phyloP scores from a whole-genome alignment of 1,140 invertebrate genomes.

The Tetragonula clypearis region DNA sequence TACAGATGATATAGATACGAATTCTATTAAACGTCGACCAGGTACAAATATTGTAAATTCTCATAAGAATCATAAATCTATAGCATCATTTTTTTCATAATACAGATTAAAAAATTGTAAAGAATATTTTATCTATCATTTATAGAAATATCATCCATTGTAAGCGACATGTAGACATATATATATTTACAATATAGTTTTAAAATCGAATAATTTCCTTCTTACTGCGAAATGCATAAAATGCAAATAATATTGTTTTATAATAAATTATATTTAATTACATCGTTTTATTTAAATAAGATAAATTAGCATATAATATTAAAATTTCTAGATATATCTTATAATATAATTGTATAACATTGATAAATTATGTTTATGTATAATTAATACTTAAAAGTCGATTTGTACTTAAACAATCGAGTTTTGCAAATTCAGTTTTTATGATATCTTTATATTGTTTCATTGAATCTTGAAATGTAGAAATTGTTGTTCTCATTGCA shows the following conservation, averaged over 20 bases:
- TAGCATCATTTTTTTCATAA: constrained; percentile 22
- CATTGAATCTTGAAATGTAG: constrained; percentile 40
- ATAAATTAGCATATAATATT: background rate
- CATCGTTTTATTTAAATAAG: background rate
- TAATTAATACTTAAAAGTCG: constrained; percentile 52
- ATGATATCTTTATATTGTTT: constrained; percentile 29
- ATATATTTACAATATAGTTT: background rate
- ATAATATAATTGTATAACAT: background rate
- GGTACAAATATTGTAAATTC: background rate
- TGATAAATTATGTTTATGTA: background rate
- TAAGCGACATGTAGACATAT: background rate
- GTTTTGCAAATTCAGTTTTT: constrained; percentile 41
- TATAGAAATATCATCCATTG: background rate
- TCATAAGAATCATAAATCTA: background rate
- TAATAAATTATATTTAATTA: constrained; percentile 1
- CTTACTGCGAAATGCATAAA: background rate
- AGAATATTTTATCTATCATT: background rate
- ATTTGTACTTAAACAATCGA: constrained; percentile 46
- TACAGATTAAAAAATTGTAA: background rate
- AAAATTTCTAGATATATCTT: background rate
- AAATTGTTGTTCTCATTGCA: constrained; percentile 45
- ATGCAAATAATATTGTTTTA: background rate
- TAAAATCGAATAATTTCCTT: background rate
- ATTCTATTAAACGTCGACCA: constrained; percentile 29
- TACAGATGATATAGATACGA: background rate